Evolutionary conservation across 1,140 invertebrate species (phyloP).

Genomic region (Pemphigus obesinymphae): DNA sequence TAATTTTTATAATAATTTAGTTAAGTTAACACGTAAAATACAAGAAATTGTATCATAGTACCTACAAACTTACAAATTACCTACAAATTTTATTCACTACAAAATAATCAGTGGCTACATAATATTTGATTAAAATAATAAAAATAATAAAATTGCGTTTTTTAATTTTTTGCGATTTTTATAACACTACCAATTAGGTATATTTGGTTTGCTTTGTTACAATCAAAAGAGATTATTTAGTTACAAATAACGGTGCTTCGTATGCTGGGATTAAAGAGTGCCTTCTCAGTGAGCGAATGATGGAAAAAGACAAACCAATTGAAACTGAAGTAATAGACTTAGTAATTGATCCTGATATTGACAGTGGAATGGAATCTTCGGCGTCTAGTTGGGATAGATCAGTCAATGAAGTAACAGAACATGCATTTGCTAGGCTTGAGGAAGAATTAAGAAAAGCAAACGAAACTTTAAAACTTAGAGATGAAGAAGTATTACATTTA

Average conservation of each 20-base stretch:
- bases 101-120: too few species aligned
- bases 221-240: slow-evolving; percentile 18
- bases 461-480: slow-evolving; percentile 64
- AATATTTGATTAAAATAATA: too few species aligned
- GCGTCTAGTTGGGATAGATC: slow-evolving; percentile 50
- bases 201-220: slow-evolving; percentile 34
- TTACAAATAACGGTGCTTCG: slow-evolving; percentile 25
- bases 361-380: slow-evolving; percentile 47
- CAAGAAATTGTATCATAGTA: too few species aligned
- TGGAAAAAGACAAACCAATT: neutral
- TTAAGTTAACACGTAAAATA: too few species aligned
- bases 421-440: slow-evolving; percentile 59
- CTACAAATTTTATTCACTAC: too few species aligned
- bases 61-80: too few species aligned
- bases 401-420: slow-evolving; percentile 60
- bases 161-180: too few species aligned
- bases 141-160: too few species aligned
- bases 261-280: slow-evolving; percentile 35
- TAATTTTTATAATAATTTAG: too few species aligned
- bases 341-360: slow-evolving; percentile 29
- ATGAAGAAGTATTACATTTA: slow-evolving; percentile 67
- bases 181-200: too few species aligned
- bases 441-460: slow-evolving; percentile 64
- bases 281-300: slow-evolving; percentile 29
- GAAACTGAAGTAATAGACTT: neutral